These are phyloP conservation scores for Trichogramma dendrolimi DNA, from an alignment of 2,888 invertebrate species.

Conservation along the genomic window DNA sequence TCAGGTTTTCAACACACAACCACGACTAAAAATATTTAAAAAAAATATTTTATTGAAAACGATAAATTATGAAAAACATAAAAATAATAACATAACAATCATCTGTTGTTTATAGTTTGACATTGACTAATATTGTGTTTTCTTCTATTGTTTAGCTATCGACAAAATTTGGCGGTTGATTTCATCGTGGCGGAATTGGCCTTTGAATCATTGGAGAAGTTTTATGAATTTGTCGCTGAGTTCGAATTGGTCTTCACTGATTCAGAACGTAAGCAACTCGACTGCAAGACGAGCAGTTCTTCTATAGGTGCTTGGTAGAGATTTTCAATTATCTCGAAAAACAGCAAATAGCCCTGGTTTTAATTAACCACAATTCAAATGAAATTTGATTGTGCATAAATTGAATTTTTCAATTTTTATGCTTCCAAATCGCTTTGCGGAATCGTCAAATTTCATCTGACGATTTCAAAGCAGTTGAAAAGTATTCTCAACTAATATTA, in stretches of 20 bases:
- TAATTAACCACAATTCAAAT: too few relatives aligned
- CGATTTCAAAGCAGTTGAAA: neutral
- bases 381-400: too few relatives aligned
- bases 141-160: conserved; percentile 74
- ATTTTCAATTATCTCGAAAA: conserved; percentile 6
- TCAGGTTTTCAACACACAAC: too few relatives aligned
- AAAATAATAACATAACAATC: neutral
- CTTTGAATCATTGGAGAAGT: conserved; percentile 78
- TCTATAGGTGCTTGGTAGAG: conserved; percentile 49
- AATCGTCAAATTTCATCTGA: neutral
- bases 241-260: conserved; percentile 73
- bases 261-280: conserved; percentile 69
- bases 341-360: conserved; percentile 3
- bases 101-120: conserved; percentile 18
- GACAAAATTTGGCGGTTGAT: conserved; percentile 83
- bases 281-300: conserved; percentile 79
- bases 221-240: conserved; percentile 81
- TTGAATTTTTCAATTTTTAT: too few relatives aligned
- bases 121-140: conserved; percentile 52
- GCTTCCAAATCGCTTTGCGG: neutral
- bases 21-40: too few relatives aligned
- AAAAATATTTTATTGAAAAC: too few relatives aligned
- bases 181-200: conserved; percentile 84
- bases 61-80: too few relatives aligned
- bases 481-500: too few relatives aligned